These are phyloP conservation scores for Sitophilus oryzae DNA, from an alignment of 1,140 invertebrate species.

Conservation along the genomic window DNA sequence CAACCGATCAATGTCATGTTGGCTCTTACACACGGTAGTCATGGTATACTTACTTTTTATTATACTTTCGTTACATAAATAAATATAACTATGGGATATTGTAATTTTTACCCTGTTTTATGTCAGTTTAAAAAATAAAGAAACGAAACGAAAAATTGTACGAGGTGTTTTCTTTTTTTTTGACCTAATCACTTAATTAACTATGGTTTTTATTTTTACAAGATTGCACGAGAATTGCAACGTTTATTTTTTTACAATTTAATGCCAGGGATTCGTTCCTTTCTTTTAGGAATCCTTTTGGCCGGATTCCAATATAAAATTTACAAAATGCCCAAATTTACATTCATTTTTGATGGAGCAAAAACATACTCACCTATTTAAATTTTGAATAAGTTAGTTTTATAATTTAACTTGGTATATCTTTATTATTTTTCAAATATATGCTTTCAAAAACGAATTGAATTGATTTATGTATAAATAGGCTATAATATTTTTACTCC, in stretches of 20 bases:
- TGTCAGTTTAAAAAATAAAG: slow-evolving; percentile 11
- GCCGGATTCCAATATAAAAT: slow-evolving; percentile 23
- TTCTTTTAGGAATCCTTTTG: slow-evolving; percentile 34
- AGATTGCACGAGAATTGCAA: slow-evolving; percentile 39
- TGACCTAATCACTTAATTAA: slow-evolving; percentile 29
- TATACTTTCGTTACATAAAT: slow-evolving; percentile 27
- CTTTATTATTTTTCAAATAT: no score
- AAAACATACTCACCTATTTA: background rate
- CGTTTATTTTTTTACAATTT: slow-evolving; percentile 41
- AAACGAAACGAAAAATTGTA: slow-evolving; percentile 29
- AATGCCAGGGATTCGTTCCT: slow-evolving; percentile 43
- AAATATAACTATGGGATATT: slow-evolving; percentile 36
- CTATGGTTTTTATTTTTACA: slow-evolving; percentile 38
- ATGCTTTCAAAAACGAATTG: no score
- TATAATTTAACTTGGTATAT: no score
- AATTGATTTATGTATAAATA: no score
- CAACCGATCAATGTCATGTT: no score
- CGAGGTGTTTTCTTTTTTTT: slow-evolving; percentile 33
- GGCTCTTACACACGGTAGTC: background rate
- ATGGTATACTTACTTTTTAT: slow-evolving; percentile 33
- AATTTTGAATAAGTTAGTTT: no score
- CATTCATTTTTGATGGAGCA: slow-evolving; percentile 13
- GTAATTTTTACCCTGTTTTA: slow-evolving; percentile 40
- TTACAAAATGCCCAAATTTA: slow-evolving; percentile 29
- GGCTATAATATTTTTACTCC: slow-evolving; percentile 8